Base-by-base conservation (phyloP, 92 coral and sea anemone species). In the Porites divaricata region DNA sequence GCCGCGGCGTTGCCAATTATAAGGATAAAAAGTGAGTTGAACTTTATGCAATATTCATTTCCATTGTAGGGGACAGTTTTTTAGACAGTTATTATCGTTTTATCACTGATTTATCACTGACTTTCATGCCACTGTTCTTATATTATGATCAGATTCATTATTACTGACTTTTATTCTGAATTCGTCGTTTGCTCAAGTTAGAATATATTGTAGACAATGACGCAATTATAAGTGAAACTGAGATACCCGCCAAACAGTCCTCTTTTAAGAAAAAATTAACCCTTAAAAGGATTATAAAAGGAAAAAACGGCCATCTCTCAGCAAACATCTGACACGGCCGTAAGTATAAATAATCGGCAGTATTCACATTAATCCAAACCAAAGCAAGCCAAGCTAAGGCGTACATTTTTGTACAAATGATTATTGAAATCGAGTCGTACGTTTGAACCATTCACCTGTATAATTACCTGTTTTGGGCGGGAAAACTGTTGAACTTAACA, bases 11-110 rank as follows among this genome's bases (percentile, higher is more conserved):
- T 79, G 1, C 79, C 86, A 17, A 82, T 82, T 62, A 82, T 82
- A 78, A 63, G 70, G 56, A 25, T 82, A 4, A 82, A 72, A 23
- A 72, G 86, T 82, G 73, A 26, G 86, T 82, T 56, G 57, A 59
- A 6, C n/a, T 70, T 81, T 57, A 50, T 51, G 66, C 9, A 14
- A 25, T 1, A 17, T 79, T 24, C 41, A 26, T 19, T 62, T 70
- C 54, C 19, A 28, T 25, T 67, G 75, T 53, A 67, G 45, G 67
- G 63, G 28, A 63, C 11, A 9, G 10, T 35, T 0, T n/a, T n/a
- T n/a, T n/a, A n/a, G n/a, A n/a, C n/a, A n/a, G n/a, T n/a, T 14
- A 50, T 24, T 79, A 19, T 53, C 74, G 45, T 35, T 35, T 54
- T 54, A 54, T 54, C 17, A 54, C 59, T 0, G 59, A 51, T 79